Conservation (phyloP, 2,888 invertebrate species). For the Drymonia ruficornis region DNA sequence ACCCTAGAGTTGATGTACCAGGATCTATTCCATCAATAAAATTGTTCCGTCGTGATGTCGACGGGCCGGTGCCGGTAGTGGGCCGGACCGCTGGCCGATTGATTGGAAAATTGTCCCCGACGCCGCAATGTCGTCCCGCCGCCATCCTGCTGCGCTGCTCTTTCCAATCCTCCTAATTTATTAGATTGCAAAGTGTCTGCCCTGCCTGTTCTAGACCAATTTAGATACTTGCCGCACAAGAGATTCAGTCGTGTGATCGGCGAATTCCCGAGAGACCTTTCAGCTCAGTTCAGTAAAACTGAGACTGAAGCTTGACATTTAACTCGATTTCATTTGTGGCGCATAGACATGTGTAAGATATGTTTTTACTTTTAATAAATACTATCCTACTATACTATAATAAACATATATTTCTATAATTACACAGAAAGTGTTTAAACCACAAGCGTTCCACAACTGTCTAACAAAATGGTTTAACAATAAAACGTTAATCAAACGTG, state of each 20-base stretch:
- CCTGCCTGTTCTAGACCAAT: conserved; percentile 22
- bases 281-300: too few species aligned
- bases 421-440: too few species aligned
- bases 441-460: not conserved
- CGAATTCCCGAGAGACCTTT: not conserved
- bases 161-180: conserved; percentile 43
- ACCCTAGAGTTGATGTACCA: too few species aligned
- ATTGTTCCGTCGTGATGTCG: conserved; percentile 13
- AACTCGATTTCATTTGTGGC: too few species aligned
- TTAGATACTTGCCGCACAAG: conserved; percentile 1
- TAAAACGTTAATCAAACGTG: conserved; percentile 53
- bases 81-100: conserved; percentile 56
- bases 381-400: too few species aligned
- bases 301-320: too few species aligned
- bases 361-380: too few species aligned
- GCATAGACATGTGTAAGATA: too few species aligned
- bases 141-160: conserved; percentile 60
- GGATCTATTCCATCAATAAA: not conserved
- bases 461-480: conserved; percentile 38
- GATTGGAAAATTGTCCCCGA: conserved; percentile 71
- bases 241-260: conserved; percentile 2
- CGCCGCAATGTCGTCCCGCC: conserved; percentile 54
- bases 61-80: conserved; percentile 26
- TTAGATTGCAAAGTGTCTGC: conserved; percentile 21
- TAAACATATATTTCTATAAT: too few species aligned